A percentile compares a stretch with the other conserved stretches of the same genome.
Conservation (phyloP, 64 coral and sea anemone genomes). For the Actinia equina region DNA sequence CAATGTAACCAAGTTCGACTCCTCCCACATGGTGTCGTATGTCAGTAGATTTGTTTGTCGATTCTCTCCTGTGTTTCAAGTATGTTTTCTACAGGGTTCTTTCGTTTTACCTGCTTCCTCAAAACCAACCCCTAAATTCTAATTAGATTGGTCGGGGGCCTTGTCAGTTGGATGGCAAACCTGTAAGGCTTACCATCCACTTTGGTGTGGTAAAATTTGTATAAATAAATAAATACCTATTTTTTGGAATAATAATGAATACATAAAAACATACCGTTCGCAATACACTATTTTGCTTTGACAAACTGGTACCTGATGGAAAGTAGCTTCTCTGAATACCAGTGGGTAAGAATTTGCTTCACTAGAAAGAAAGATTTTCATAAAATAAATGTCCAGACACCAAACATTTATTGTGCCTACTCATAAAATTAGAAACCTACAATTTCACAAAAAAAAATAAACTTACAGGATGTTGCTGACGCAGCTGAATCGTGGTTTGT, state of each 20-base stretch:
- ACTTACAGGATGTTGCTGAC: slow-evolving; percentile 27
- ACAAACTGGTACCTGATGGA: slow-evolving; percentile 28
- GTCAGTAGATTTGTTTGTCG: too few species aligned
- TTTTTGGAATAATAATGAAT: neutral
- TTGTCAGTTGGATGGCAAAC: too few species aligned
- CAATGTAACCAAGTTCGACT: too few species aligned
- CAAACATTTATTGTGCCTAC: neutral
- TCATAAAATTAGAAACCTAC: neutral
- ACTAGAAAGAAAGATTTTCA: neutral
- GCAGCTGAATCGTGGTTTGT: slow-evolving; percentile 26
- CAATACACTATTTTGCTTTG: slow-evolving; percentile 7
- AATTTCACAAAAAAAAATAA: neutral
- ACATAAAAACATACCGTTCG: neutral
- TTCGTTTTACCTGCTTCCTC: too few species aligned
- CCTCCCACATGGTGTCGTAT: too few species aligned
- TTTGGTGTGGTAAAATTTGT: too few species aligned
- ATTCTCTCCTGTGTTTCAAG: too few species aligned
- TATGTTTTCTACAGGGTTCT: too few species aligned
- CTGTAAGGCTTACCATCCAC: too few species aligned
- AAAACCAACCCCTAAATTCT: too few species aligned
- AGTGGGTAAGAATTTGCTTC: neutral
- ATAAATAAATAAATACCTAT: too few species aligned
- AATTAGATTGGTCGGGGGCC: too few species aligned
- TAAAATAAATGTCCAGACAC: neutral
- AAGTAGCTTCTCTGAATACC: slow-evolving; percentile 26